Conservation (phyloP, 2,888 invertebrate species). For the Drosophila antonietae region DNA sequence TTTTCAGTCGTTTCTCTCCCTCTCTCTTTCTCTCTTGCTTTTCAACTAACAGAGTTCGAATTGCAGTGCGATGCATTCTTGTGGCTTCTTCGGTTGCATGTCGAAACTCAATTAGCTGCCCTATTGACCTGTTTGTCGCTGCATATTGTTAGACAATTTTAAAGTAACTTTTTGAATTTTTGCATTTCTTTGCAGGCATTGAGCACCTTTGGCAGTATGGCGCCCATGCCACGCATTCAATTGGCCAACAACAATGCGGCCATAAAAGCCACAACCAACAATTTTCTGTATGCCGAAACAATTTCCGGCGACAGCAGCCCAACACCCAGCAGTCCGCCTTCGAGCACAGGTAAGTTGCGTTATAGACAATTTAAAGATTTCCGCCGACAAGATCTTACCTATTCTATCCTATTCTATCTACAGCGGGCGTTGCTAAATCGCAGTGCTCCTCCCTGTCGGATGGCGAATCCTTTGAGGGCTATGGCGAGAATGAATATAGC, state of each 20-base stretch:
- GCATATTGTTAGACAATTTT: slow-evolving; percentile 15
- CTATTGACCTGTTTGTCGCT: slow-evolving; percentile 61
- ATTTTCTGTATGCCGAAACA: slow-evolving; percentile 73
- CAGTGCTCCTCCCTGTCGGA: slow-evolving; percentile 88
- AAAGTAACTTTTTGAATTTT: slow-evolving; percentile 17
- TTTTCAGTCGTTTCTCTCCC: not conserved
- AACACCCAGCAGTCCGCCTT: slow-evolving; percentile 84
- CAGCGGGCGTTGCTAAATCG: slow-evolving; percentile 83
- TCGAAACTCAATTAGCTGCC: slow-evolving; percentile 37
- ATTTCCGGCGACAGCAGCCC: slow-evolving; percentile 84
- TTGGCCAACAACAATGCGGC: slow-evolving; percentile 59
- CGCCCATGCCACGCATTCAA: slow-evolving; percentile 81
- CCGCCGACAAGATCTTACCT: not conserved
- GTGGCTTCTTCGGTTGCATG: slow-evolving; percentile 51
- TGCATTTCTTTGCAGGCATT: slow-evolving; percentile 28
- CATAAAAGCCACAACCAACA: slow-evolving; percentile 60
- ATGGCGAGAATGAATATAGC: slow-evolving; percentile 87
- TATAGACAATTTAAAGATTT: slow-evolving; percentile 9
- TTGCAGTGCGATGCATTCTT: slow-evolving; percentile 31
- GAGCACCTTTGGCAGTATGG: slow-evolving; percentile 64
- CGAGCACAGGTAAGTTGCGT: slow-evolving; percentile 81
- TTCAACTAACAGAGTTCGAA: slow-evolving; percentile 16
- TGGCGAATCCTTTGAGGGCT: slow-evolving; percentile 93
- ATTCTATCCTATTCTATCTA: not conserved
- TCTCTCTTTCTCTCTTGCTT: no score